A percentile compares a stretch with the other conserved stretches of the same genome.
phyloP scores from a whole-genome alignment of 2,113 vertebrate genomes.

The Casuarius casuarius region DNA sequence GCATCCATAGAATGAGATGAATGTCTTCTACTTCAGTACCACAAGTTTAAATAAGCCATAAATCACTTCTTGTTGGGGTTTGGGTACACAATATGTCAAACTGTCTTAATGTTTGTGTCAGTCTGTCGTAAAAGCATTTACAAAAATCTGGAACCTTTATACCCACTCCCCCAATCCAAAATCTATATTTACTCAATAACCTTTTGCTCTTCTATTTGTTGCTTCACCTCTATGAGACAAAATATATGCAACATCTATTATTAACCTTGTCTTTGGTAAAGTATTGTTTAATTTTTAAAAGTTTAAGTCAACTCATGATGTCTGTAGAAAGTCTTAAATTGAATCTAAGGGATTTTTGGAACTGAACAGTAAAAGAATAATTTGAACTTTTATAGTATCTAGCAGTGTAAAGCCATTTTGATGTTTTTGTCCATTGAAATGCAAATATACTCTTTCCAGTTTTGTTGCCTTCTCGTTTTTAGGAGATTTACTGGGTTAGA shows the following conservation, averaged over 20 bases:
- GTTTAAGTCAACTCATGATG: neutral
- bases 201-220: slow-evolving; percentile 43
- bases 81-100: slow-evolving; percentile 32
- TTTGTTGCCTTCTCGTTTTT: neutral
- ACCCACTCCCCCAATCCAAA: neutral
- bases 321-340: neutral
- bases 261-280: slow-evolving; percentile 5
- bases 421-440: neutral
- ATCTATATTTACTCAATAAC: slow-evolving; percentile 61
- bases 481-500: neutral
- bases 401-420: neutral
- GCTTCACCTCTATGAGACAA: neutral
- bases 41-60: slow-evolving; percentile 51
- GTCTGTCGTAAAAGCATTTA: slow-evolving; percentile 45
- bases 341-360: neutral
- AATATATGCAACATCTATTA: neutral
- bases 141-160: slow-evolving; percentile 23
- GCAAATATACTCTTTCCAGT: neutral
- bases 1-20: slow-evolving; percentile 4
- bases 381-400: neutral
- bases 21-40: slow-evolving; percentile 39
- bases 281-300: neutral
- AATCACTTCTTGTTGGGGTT: slow-evolving; percentile 35
- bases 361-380: neutral
- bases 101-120: slow-evolving; percentile 56